Evolutionary conservation across 2,888 invertebrate species (phyloP).

Genomic region (Tetragonisca angustula): DNA sequence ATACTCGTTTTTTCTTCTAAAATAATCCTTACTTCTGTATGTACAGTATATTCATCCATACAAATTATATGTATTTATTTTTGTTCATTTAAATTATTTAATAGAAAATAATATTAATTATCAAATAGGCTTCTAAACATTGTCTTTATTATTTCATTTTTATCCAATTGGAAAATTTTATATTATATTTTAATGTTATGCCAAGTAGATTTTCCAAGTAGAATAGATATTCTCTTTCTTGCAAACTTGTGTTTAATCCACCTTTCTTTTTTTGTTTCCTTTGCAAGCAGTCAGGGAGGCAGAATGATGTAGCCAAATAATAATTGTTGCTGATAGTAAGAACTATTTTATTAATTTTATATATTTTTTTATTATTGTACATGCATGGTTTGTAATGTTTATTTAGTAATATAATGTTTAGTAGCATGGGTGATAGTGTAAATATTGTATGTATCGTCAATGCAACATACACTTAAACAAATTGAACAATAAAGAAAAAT

Average conservation of each 20-base stretch:
- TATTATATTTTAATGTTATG: slow-evolving; percentile 32
- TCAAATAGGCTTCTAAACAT: neutral
- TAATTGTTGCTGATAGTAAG: slow-evolving; percentile 83
- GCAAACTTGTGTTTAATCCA: slow-evolving; percentile 67
- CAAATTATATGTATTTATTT: slow-evolving; percentile 4
- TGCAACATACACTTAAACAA: neutral
- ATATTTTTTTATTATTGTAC: slow-evolving; percentile 58
- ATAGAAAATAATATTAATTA: neutral
- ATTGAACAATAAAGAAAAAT: neutral
- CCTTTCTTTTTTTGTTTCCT: slow-evolving; percentile 76
- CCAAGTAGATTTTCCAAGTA: slow-evolving; percentile 41
- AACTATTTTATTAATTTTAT: slow-evolving; percentile 74
- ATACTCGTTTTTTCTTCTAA: slow-evolving; percentile 13
- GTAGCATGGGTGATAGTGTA: slow-evolving; percentile 25
- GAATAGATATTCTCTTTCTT: slow-evolving; percentile 47
- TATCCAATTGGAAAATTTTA: slow-evolving; percentile 21
- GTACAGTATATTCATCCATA: slow-evolving; percentile 19
- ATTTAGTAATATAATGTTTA: neutral
- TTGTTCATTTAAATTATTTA: neutral
- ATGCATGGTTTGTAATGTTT: slow-evolving; percentile 48
- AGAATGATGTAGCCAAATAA: slow-evolving; percentile 83
- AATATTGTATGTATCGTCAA: slow-evolving; percentile 2
- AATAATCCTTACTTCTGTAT: slow-evolving; percentile 25
- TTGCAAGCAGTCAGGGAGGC: slow-evolving; percentile 83
- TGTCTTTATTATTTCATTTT: neutral